Conservation (phyloP, 2,797 vertebrate species). For the Lepus townsendii region DNA sequence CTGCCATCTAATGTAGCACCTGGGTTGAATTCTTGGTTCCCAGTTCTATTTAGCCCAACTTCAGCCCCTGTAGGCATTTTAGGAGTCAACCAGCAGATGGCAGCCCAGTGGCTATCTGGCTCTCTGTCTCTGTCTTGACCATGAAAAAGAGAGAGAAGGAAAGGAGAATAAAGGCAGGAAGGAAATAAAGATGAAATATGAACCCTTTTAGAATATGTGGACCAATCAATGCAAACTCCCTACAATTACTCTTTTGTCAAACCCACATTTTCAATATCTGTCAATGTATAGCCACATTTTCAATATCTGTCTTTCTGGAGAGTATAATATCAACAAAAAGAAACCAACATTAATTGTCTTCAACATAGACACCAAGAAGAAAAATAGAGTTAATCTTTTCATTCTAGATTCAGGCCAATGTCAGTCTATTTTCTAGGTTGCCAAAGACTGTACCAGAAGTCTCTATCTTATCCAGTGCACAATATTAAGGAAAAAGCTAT, state of each 20-base stretch:
- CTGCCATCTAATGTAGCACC: too few species aligned
- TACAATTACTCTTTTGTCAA: neutral
- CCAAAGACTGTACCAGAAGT: neutral
- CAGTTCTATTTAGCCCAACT: too few species aligned
- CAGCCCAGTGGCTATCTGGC: too few species aligned
- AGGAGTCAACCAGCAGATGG: too few species aligned
- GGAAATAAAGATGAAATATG: neutral
- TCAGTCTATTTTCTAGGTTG: neutral
- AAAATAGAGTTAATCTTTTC: constrained; percentile 7
- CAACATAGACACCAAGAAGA: neutral
- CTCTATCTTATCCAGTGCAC: neutral
- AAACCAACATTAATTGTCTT: neutral
- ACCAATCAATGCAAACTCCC: neutral
- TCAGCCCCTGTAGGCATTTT: too few species aligned
- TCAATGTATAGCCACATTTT: neutral
- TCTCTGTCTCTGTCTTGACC: too few species aligned
- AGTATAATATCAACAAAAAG: neutral
- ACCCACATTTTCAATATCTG: neutral
- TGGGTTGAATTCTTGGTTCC: too few species aligned
- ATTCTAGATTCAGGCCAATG: neutral
- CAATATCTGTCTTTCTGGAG: constrained; percentile 4
- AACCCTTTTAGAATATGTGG: neutral
- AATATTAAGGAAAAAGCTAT: neutral
- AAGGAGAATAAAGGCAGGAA: too few species aligned
- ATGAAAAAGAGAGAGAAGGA: too few species aligned